Percentiles rank a stretch among this genome's conserved stretches.
phyloP scores from a whole-genome alignment of 2,888 invertebrate species.

The Drosophila sordidula region DNA sequence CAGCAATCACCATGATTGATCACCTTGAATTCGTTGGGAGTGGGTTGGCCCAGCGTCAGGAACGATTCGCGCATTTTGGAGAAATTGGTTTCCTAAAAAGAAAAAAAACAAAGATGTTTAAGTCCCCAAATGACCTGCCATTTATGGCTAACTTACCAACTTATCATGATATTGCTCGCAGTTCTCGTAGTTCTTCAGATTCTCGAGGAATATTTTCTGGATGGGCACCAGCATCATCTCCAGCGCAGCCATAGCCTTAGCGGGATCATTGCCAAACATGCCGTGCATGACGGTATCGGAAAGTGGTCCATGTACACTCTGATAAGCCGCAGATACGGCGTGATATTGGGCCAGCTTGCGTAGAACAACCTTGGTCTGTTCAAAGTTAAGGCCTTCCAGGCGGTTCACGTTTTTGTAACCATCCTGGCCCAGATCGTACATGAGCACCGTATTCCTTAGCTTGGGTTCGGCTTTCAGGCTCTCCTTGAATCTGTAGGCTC shows the following conservation, averaged over 20 bases:
- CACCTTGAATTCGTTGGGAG: slow-evolving; percentile 71
- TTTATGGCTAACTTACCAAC: slow-evolving; percentile 54
- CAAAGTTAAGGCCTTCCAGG: slow-evolving; percentile 73
- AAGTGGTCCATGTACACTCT: slow-evolving; percentile 58
- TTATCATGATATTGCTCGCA: slow-evolving; percentile 59
- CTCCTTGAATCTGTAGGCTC: slow-evolving; percentile 52
- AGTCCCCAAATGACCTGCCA: background rate
- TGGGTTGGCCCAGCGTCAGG: background rate
- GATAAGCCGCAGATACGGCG: slow-evolving; percentile 77
- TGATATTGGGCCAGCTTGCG: slow-evolving; percentile 82
- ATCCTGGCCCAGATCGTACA: slow-evolving; percentile 76
- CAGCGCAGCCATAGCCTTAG: slow-evolving; percentile 16
- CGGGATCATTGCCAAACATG: slow-evolving; percentile 26
- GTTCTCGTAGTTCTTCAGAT: slow-evolving; percentile 51
- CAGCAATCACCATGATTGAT: slow-evolving; percentile 81
- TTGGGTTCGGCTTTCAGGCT: slow-evolving; percentile 48
- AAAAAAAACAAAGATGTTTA: background rate
- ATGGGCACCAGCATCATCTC: slow-evolving; percentile 28
- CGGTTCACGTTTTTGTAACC: slow-evolving; percentile 80
- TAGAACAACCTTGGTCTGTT: slow-evolving; percentile 75
- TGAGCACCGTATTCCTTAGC: slow-evolving; percentile 60
- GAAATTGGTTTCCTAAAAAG: slow-evolving; percentile 53
- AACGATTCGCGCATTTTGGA: slow-evolving; percentile 28
- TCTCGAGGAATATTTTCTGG: slow-evolving; percentile 36
- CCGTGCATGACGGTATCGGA: slow-evolving; percentile 31